phyloP scores from a whole-genome alignment of 2,797 vertebrate species.

The Sebastes jordani region DNA sequence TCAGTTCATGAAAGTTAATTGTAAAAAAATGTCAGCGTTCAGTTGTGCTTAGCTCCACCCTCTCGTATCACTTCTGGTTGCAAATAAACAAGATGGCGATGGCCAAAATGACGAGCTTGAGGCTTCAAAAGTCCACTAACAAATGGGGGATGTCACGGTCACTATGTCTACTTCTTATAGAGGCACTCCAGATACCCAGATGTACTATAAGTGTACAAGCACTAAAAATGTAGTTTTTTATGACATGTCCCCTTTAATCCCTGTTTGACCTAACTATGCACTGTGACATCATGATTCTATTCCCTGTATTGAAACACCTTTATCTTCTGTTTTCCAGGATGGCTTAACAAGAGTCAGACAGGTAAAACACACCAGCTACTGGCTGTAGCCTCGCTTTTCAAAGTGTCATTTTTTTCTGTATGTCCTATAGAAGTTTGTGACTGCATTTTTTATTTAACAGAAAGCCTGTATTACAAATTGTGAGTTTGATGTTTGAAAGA shows the following conservation, averaged over 20 bases:
- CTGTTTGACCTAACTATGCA: background rate
- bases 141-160: too few species aligned
- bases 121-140: too few species aligned
- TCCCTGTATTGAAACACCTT: background rate
- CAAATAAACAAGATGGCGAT: too few species aligned
- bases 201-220: too few species aligned
- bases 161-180: too few species aligned
- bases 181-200: too few species aligned
- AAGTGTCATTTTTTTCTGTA: background rate
- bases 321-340: slow-evolving; percentile 57
- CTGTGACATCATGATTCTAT: background rate
- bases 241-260: background rate
- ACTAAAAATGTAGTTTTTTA: too few species aligned
- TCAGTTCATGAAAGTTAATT: too few species aligned
- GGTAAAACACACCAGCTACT: slow-evolving; percentile 55
- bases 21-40: too few species aligned
- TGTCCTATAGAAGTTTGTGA: background rate
- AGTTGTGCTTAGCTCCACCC: too few species aligned
- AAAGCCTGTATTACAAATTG: background rate
- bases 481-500: background rate
- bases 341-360: slow-evolving; percentile 55
- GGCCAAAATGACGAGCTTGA: too few species aligned
- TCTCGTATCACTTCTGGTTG: too few species aligned
- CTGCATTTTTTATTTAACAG: background rate
- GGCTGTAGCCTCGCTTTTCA: background rate